Conservation (phyloP, 2,888 invertebrate species). For the Barypeithes pellucidus region DNA sequence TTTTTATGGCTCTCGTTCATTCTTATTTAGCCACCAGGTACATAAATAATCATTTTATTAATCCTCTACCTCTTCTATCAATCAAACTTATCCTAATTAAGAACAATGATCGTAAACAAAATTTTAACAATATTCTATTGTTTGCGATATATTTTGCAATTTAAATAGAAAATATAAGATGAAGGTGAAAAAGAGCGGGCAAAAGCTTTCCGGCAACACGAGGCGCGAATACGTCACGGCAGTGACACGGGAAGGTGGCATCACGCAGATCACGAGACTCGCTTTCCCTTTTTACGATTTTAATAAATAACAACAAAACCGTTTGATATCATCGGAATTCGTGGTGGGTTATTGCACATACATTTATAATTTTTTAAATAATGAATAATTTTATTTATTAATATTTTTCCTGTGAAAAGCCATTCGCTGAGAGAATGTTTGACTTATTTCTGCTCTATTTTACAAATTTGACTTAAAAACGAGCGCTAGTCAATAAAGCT, state of each 20-base stretch:
- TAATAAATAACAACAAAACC: background rate
- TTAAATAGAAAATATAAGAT: slow-evolving; percentile 2
- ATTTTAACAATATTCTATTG: slow-evolving; percentile 1
- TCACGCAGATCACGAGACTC: background rate
- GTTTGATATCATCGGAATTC: background rate
- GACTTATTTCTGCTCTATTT: too few species aligned
- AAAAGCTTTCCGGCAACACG: background rate
- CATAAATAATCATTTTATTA: too few species aligned
- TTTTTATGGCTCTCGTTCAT: too few species aligned
- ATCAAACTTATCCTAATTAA: too few species aligned
- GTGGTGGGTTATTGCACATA: background rate
- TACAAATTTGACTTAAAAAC: too few species aligned
- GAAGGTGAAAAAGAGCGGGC: background rate
- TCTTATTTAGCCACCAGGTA: too few species aligned
- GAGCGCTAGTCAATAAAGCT: too few species aligned
- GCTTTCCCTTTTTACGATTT: slow-evolving; percentile 6
- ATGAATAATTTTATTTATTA: too few species aligned
- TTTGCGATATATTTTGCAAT: background rate
- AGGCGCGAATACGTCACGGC: background rate
- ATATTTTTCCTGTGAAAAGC: too few species aligned
- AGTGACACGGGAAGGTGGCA: background rate
- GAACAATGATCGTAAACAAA: background rate
- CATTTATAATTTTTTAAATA: too few species aligned
- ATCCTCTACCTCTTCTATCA: too few species aligned
- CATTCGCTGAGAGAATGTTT: too few species aligned